A percentile compares a stretch with the other conserved stretches of the same genome.
Conservation (phyloP, 2,797 vertebrate species). For the Acipenser oxyrinchus region DNA sequence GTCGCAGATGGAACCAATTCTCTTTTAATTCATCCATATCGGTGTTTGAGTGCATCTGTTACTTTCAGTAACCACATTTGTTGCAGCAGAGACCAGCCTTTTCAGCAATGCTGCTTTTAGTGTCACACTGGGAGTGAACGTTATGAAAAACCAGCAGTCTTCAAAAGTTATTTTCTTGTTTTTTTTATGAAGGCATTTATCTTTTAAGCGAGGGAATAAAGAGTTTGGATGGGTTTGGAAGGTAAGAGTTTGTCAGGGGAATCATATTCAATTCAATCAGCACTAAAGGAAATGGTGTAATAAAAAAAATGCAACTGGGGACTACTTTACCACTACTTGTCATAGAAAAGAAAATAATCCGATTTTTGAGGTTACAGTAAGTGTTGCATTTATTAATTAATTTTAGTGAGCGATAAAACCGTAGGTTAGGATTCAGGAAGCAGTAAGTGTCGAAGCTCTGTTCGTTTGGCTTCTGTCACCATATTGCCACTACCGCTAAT, state of each 20-base stretch:
- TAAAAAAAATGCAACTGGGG: background rate
- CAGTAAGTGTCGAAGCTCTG: background rate
- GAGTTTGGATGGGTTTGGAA: background rate
- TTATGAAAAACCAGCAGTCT: slow-evolving; percentile 8
- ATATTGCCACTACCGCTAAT: too few species aligned
- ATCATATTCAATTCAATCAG: slow-evolving; percentile 9
- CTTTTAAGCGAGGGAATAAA: slow-evolving; percentile 4
- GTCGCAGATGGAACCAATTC: too few species aligned
- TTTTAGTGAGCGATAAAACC: slow-evolving; percentile 9
- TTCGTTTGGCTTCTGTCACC: too few species aligned
- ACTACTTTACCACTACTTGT: background rate
- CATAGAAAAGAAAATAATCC: slow-evolving; percentile 12
- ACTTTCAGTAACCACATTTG: too few species aligned
- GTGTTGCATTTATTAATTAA: slow-evolving; percentile 9
- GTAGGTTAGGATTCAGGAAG: too few species aligned
- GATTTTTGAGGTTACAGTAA: slow-evolving; percentile 8
- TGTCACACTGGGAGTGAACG: background rate
- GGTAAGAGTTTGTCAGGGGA: slow-evolving; percentile 16
- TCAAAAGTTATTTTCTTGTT: background rate
- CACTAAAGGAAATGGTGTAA: slow-evolving; percentile 1
- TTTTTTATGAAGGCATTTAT: background rate
- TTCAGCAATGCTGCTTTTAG: background rate
- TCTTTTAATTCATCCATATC: too few species aligned
- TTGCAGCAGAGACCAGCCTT: too few species aligned
- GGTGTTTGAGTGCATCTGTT: too few species aligned